phyloP scores from a whole-genome alignment of 2,888 invertebrate species.

The Galeruca laticollis region DNA sequence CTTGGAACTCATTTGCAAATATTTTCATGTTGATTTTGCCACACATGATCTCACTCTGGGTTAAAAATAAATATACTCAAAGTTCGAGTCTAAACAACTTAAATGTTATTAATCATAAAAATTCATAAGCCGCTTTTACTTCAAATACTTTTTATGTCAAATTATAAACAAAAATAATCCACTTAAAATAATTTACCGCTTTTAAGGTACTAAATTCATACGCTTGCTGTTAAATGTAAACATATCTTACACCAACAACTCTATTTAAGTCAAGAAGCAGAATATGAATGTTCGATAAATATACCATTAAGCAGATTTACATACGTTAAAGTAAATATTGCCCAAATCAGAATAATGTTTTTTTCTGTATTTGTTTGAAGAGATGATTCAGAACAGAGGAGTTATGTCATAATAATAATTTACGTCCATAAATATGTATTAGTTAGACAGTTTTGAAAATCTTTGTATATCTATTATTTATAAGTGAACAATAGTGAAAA shows the following conservation, averaged over 20 bases:
- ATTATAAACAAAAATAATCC: conserved; percentile 29
- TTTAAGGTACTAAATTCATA: conserved; percentile 13
- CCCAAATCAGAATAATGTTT: conserved; percentile 20
- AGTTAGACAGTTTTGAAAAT: not conserved
- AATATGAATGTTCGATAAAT: conserved; percentile 24
- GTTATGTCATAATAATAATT: conserved; percentile 21
- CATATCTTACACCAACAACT: conserved; percentile 23
- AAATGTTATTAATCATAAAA: not conserved
- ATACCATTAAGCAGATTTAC: conserved; percentile 31
- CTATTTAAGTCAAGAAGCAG: conserved; percentile 25
- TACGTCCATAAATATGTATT: not conserved
- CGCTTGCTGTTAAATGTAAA: conserved; percentile 17
- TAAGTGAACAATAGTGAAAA: too few relatives aligned
- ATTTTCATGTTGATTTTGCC: not conserved
- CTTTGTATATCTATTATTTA: not conserved
- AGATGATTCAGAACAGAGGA: conserved; percentile 14
- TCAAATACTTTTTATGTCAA: not conserved
- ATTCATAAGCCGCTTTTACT: not conserved
- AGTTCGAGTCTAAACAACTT: not conserved
- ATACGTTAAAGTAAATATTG: conserved; percentile 28
- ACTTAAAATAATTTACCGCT: conserved; percentile 24
- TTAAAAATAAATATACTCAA: not conserved
- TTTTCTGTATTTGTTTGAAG: not conserved
- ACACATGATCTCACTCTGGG: not conserved
- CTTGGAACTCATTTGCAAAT: not conserved